Conservation (phyloP, 2,797 vertebrate genomes). For the Semaprochilodus insignis region DNA sequence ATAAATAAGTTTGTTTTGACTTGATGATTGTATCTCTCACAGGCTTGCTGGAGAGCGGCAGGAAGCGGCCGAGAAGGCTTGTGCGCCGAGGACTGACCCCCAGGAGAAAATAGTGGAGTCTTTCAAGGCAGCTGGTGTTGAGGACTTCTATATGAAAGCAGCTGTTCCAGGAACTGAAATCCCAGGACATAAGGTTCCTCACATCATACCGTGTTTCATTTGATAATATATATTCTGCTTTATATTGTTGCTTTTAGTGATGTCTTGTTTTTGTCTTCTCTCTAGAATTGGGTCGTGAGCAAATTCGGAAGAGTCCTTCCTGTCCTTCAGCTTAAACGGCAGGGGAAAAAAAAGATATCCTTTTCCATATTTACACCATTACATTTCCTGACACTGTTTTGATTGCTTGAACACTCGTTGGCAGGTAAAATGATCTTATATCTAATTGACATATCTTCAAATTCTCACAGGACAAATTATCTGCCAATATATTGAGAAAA, state of each 20-base stretch:
- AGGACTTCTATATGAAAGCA: conserved; percentile 89
- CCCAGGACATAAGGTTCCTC: conserved; percentile 86
- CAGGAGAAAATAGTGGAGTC: conserved; percentile 72
- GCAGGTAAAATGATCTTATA: too few relatives aligned
- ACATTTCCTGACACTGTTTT: too few relatives aligned
- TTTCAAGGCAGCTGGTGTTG: conserved; percentile 78
- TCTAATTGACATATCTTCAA: too few relatives aligned
- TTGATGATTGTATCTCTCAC: conserved; percentile 19
- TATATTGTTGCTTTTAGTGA: not conserved
- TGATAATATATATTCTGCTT: too few relatives aligned
- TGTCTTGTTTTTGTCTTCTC: conserved; percentile 44
- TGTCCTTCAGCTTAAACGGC: conserved; percentile 83
- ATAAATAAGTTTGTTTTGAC: too few relatives aligned
- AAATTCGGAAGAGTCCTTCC: conserved; percentile 95
- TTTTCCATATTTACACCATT: conserved; percentile 59
- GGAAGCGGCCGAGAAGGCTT: conserved; percentile 68
- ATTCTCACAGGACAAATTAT: too few relatives aligned
- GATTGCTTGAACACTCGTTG: too few relatives aligned
- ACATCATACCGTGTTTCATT: too few relatives aligned
- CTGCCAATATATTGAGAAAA: too few relatives aligned
- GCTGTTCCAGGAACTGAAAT: conserved; percentile 96
- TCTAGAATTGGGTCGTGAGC: conserved; percentile 94
- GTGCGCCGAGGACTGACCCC: conserved; percentile 57
- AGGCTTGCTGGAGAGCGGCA: conserved; percentile 88
- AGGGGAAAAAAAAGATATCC: conserved; percentile 86